These are phyloP conservation scores for Mesoclemmys tuberculata DNA, from an alignment of 2,113 vertebrate species.

Conservation along the genomic window DNA sequence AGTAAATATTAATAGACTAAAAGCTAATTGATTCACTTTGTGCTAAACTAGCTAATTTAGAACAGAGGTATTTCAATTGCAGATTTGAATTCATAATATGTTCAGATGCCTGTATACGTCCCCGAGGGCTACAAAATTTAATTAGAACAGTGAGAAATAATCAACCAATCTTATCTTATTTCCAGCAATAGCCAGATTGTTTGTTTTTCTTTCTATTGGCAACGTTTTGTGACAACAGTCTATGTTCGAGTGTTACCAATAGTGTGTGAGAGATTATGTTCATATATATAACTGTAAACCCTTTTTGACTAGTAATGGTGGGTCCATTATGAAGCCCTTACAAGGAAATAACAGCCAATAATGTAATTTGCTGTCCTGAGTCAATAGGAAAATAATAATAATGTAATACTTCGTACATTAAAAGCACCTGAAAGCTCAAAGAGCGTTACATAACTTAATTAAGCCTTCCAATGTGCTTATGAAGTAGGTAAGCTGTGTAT, in stretches of 20 bases:
- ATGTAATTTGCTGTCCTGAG: neutral
- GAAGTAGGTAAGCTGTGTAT: neutral
- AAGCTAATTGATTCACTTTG: conserved; percentile 55
- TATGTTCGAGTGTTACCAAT: neutral
- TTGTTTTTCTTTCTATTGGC: conserved; percentile 8
- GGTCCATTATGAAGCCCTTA: neutral
- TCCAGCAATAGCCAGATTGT: neutral
- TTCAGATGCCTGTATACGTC: conserved; percentile 27
- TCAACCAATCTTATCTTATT: neutral
- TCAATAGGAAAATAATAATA: neutral
- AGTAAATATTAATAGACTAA: conserved; percentile 48
- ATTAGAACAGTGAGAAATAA: conserved; percentile 8
- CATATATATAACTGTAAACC: neutral
- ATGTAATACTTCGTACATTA: neutral
- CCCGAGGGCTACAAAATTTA: conserved; percentile 37
- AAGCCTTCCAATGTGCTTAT: neutral
- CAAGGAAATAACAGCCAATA: neutral
- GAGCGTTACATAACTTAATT: neutral
- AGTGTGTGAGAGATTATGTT: neutral
- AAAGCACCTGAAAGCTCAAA: neutral
- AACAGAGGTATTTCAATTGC: conserved; percentile 43
- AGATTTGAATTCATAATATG: conserved; percentile 25
- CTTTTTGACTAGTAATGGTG: neutral
- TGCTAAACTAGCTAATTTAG: conserved; percentile 46
- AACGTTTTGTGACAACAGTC: neutral